Conservation (phyloP, 2,888 invertebrate genomes). For the Uloborus plumipes region DNA sequence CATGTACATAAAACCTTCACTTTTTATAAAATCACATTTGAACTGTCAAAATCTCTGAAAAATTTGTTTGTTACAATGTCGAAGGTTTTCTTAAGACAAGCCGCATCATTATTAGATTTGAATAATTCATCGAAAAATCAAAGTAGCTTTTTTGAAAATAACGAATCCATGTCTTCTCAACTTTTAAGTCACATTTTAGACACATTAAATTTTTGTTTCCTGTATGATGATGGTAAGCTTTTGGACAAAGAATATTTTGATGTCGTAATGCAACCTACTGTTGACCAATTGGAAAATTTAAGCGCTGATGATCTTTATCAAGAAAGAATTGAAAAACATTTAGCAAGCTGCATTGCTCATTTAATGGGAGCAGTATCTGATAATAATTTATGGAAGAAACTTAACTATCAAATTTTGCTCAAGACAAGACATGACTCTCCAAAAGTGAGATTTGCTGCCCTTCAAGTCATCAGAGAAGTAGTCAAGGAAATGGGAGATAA, state of each 20-base stretch:
- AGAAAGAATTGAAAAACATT: constrained; percentile 75
- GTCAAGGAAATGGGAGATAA: constrained; percentile 88
- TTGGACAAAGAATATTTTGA: constrained; percentile 88
- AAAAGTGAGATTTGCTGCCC: constrained; percentile 79
- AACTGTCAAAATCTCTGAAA: constrained; percentile 75
- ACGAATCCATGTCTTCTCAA: constrained; percentile 65
- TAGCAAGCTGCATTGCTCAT: constrained; percentile 86
- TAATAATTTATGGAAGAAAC: constrained; percentile 88
- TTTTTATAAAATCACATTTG: constrained; percentile 40
- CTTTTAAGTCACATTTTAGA: constrained; percentile 81
- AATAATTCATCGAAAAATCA: constrained; percentile 78
- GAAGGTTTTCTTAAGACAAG: constrained; percentile 83
- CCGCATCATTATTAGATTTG: constrained; percentile 79
- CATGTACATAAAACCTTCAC: constrained; percentile 31
- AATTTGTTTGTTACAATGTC: constrained; percentile 92
- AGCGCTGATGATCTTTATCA: constrained; percentile 76
- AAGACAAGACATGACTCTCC: constrained; percentile 86
- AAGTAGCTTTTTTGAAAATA: constrained; percentile 44
- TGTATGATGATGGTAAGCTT: constrained; percentile 86
- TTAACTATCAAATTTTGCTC: constrained; percentile 89
- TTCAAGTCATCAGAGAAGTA: constrained; percentile 82
- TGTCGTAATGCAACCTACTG: constrained; percentile 85
- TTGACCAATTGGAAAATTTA: constrained; percentile 80
- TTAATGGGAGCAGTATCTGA: constrained; percentile 86
- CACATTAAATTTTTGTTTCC: constrained; percentile 83